A percentile compares a stretch with the other conserved stretches of the same genome.
phyloP scores from a whole-genome alignment of 2,888 invertebrate species.

The Brachypterus glaber region DNA sequence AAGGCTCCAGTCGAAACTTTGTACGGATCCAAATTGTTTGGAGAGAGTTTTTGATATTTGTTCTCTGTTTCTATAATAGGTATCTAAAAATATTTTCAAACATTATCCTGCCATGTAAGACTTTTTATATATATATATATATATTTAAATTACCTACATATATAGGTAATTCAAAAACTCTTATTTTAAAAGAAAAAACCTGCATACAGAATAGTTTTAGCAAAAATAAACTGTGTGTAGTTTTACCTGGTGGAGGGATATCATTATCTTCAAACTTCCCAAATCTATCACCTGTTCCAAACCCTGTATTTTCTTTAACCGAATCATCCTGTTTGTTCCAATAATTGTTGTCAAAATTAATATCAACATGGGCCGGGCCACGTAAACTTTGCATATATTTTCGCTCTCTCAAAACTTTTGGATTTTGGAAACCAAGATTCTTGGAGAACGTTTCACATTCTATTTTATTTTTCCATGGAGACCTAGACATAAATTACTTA shows the following conservation, averaged over 20 bases:
- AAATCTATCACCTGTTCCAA: slow-evolving; percentile 20
- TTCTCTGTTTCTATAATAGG: slow-evolving; percentile 13
- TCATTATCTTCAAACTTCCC: slow-evolving; percentile 7
- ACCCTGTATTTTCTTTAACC: slow-evolving; percentile 17
- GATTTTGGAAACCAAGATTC: slow-evolving; percentile 23
- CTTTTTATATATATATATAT: too few relatives aligned
- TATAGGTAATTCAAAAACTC: too few relatives aligned
- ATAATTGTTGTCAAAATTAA: slow-evolving; percentile 15
- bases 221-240: too few relatives aligned
- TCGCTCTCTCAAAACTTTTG: slow-evolving; percentile 19
- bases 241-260: slow-evolving; percentile 22
- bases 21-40: too few relatives aligned
- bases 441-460: slow-evolving; percentile 25
- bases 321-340: slow-evolving; percentile 14
- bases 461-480: slow-evolving; percentile 20
- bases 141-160: too few relatives aligned
- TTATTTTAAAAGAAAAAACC: too few relatives aligned
- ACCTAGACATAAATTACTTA: slow-evolving; percentile 13
- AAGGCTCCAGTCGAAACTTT: too few relatives aligned
- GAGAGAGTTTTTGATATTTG: too few relatives aligned
- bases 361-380: slow-evolving; percentile 23
- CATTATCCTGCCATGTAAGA: too few relatives aligned
- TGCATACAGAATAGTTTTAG: too few relatives aligned
- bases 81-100: too few relatives aligned
- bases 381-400: slow-evolving; percentile 19